phyloP scores from a whole-genome alignment of 2,113 vertebrate species.

The Nannobrachium achirus region DNA sequence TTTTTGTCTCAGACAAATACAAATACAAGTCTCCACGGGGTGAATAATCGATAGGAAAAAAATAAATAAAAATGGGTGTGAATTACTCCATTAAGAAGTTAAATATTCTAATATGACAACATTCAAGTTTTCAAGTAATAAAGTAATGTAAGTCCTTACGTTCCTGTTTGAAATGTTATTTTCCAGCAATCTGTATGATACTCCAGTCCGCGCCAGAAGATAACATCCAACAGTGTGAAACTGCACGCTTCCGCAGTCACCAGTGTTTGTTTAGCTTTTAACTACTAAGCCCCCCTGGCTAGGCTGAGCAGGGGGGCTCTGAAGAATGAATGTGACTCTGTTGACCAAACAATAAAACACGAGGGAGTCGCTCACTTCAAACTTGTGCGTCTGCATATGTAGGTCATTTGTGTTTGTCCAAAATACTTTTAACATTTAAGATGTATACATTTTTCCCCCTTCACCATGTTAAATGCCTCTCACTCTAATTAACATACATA shows the following conservation, averaged over 20 bases:
- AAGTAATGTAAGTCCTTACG: not conserved
- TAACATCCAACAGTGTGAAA: not conserved
- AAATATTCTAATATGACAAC: too few relatives aligned
- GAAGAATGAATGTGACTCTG: not conserved
- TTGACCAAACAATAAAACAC: constrained; percentile 30
- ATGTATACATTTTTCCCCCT: not conserved
- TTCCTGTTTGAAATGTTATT: not conserved
- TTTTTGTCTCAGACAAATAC: too few relatives aligned
- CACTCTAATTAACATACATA: too few relatives aligned
- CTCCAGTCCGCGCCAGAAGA: not conserved
- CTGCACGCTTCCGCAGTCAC: not conserved
- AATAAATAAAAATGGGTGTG: too few relatives aligned
- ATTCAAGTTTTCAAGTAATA: too few relatives aligned
- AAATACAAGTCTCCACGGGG: too few relatives aligned
- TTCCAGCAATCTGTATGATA: not conserved
- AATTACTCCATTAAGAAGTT: too few relatives aligned
- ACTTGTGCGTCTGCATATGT: not conserved
- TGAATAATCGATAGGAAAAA: too few relatives aligned
- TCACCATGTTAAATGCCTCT: not conserved
- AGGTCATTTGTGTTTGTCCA: constrained; percentile 1
- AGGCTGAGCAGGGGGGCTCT: not conserved
- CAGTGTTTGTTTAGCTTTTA: constrained; percentile 3
- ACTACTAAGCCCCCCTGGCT: not conserved
- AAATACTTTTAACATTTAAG: not conserved
- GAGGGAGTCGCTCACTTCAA: constrained; percentile 13